phyloP scores from a whole-genome alignment of 2,113 vertebrate genomes.

The Brachyistius frenatus region DNA sequence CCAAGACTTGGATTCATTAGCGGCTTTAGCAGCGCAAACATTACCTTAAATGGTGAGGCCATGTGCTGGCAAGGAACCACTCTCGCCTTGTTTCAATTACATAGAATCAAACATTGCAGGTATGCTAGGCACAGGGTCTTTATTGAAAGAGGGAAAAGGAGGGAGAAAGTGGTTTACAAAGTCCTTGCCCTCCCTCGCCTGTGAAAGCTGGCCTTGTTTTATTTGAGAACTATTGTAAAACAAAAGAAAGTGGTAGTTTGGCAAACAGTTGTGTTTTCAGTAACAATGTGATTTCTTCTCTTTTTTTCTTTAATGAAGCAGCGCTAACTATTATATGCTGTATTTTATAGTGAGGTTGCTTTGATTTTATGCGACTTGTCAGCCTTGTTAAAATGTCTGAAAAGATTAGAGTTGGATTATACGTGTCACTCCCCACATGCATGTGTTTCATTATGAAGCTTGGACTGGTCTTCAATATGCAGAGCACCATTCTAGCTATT shows the following conservation, averaged over 20 bases:
- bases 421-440: conserved; percentile 63
- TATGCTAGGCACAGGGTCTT: conserved; percentile 77
- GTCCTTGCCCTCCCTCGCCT: conserved; percentile 57
- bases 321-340: conserved; percentile 66
- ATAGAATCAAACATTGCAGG: conserved; percentile 84
- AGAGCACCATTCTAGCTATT: conserved; percentile 32
- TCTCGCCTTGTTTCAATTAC: conserved; percentile 86
- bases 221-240: conserved; percentile 75
- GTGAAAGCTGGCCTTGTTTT: conserved; percentile 69
- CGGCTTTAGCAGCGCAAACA: conserved; percentile 82
- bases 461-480: conserved; percentile 36
- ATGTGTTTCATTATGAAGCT: conserved; percentile 70
- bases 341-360: conserved; percentile 69
- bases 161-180: conserved; percentile 65
- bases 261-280: conserved; percentile 66
- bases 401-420: conserved; percentile 73
- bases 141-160: conserved; percentile 65
- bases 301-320: conserved; percentile 65
- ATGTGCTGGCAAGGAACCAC: conserved; percentile 78
- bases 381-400: conserved; percentile 77
- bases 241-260: conserved; percentile 77
- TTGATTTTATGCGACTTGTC: conserved; percentile 80
- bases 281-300: conserved; percentile 68
- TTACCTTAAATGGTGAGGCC: conserved; percentile 86
- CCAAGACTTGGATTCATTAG: conserved; percentile 85